Percentiles rank a stretch among this genome's conserved stretches.
phyloP scores from a whole-genome alignment of 2,888 invertebrate genomes.

The Callyntrura guangdongensis region DNA sequence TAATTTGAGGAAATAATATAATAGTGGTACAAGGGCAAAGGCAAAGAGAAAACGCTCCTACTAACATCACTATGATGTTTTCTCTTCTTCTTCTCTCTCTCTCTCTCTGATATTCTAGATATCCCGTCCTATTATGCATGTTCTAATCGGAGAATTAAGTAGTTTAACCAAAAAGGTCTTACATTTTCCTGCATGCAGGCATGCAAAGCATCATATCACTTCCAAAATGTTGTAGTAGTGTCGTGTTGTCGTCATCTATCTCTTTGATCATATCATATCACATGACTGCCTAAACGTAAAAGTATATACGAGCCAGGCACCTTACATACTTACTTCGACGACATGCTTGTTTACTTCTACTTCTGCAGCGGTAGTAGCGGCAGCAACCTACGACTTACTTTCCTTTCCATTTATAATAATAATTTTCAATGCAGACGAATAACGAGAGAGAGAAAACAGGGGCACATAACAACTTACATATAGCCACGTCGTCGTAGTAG shows the following conservation, averaged over 20 bases:
- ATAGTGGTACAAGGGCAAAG: conserved; percentile 46
- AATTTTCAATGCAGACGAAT: conserved; percentile 54
- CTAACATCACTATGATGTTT: background rate
- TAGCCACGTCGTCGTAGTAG: background rate
- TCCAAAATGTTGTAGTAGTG: conserved; percentile 43
- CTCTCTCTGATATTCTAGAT: conserved; percentile 29
- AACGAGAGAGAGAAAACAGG: conserved; percentile 39
- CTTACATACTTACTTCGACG: background rate
- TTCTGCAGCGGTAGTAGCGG: background rate
- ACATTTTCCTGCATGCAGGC: conserved; percentile 21
- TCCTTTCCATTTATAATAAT: conserved; percentile 71
- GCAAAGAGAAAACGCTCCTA: conserved; percentile 37
- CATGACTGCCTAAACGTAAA: conserved; percentile 18
- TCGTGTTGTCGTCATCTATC: conserved; percentile 43
- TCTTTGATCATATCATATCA: conserved; percentile 69
- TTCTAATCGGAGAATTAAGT: conserved; percentile 73
- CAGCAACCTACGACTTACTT: background rate
- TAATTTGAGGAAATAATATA: conserved; percentile 48
- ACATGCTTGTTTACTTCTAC: conserved; percentile 55
- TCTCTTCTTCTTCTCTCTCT: background rate
- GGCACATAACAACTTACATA: background rate
- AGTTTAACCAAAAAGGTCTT: conserved; percentile 60
- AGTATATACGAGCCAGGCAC: background rate
- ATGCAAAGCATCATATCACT: conserved; percentile 21
- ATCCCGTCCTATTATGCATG: conserved; percentile 41